Conservation (phyloP, 2,113 vertebrate species). For the Micromys minutus region DNA sequence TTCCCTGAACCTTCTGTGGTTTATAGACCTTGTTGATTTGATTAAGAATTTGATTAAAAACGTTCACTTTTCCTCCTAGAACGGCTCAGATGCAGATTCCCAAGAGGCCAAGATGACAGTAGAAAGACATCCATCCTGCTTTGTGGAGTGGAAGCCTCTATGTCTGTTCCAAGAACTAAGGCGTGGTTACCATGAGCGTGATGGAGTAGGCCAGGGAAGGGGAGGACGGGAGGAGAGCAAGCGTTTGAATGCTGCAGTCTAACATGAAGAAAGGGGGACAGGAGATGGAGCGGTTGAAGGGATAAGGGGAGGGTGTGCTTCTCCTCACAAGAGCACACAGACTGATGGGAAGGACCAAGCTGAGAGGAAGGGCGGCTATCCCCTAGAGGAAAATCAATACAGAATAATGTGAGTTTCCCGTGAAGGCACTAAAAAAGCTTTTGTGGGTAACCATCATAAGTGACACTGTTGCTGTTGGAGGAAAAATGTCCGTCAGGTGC, state of each 20-base stretch:
- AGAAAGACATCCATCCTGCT: background rate
- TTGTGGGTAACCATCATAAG: constrained; percentile 47
- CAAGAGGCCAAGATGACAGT: background rate
- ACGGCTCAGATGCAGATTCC: background rate
- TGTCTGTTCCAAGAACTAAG: background rate
- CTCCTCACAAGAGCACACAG: constrained; percentile 24
- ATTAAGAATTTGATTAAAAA: constrained; percentile 29
- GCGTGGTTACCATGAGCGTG: background rate
- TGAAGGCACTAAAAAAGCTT: constrained; percentile 54
- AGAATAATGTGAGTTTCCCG: constrained; percentile 32
- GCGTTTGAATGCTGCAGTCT: background rate
- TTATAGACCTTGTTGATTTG: background rate
- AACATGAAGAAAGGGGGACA: background rate
- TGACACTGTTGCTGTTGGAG: background rate
- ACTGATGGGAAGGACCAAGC: constrained; percentile 6
- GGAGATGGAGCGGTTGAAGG: background rate
- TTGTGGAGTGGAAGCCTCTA: background rate
- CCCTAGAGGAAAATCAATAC: constrained; percentile 36
- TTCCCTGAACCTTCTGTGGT: background rate
- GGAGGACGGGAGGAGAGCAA: background rate
- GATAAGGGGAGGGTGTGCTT: background rate
- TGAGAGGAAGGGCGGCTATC: constrained; percentile 50
- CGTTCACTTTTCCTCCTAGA: background rate
- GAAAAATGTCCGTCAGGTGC: background rate
- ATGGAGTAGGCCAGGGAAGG: background rate